Base-by-base conservation (phyloP, 1,140 invertebrate genomes). In the Homarus americanus region DNA sequence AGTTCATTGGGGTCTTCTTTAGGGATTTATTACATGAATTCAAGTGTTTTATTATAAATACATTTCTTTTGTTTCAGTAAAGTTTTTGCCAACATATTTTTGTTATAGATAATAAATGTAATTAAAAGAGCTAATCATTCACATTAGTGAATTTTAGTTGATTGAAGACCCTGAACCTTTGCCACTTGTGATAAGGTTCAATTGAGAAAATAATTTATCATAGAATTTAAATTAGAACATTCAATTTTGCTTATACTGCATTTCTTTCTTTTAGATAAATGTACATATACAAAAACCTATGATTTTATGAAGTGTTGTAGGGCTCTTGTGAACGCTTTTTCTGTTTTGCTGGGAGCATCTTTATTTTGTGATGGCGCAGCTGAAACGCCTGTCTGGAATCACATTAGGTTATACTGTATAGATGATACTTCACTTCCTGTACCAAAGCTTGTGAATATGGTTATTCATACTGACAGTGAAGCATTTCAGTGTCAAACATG, bases 361-460 rank as follows among this genome's bases (percentile, higher is more conserved):
- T 5, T 20, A n/a, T 69, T 69, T 69, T 69, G 63, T 7, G 63
- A 69, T 69, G 63, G 63, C 63, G 32, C 63, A 69, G n/a, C 32
- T 69, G 63, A 69, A 69, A 69, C 28, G 63, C 63, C 63, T 69
- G 63, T 69, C n/a, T 69, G 63, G 63, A 69, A 69, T 69, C 63
- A 69, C 63, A 69, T 32, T 69, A 69, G 63, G 17, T 32, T 69
- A 69, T 69, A 32, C 32, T 69, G 53, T 58, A 20, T 58, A 58
- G 53, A 20, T 58, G 15, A 58, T 58, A 32, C 63, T 32, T 69
- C 63, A 69, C 24, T 69, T 69, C 32, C 63, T 69, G 17, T 69
- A 69, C 63, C 63, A 69, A 69, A 69, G 63, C 28, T 69, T 69
- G 63, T 69, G 63, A 32, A 69, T 69, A 24, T 32, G n/a, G 63